Conservation (phyloP, 2,888 invertebrate species). For the Anoplius nigerrimus region DNA sequence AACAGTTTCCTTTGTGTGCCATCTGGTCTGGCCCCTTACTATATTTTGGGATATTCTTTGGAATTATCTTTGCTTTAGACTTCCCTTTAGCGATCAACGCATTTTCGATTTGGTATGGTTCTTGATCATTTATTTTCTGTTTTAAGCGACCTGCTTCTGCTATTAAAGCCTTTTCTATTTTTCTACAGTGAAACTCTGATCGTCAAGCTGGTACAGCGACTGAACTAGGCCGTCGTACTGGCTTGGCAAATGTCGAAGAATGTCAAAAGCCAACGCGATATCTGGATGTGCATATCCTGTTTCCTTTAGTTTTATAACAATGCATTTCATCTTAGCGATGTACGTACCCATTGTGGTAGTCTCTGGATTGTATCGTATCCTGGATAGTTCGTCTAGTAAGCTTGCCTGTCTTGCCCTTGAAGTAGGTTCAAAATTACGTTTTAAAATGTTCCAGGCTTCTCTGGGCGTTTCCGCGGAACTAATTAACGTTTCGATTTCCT, state of each 20-base stretch:
- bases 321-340: background rate
- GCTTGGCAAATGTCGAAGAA: background rate
- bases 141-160: background rate
- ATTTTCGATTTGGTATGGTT: background rate
- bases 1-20: slow-evolving; percentile 5
- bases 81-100: background rate
- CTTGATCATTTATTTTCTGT: background rate
- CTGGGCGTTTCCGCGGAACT: background rate
- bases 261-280: background rate
- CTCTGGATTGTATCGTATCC: slow-evolving; percentile 4
- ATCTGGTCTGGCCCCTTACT: slow-evolving; percentile 1
- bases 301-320: slow-evolving; percentile 5
- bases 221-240: background rate
- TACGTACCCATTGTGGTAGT: background rate
- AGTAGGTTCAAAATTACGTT: background rate
- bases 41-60: background rate
- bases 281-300: background rate
- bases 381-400: background rate
- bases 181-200: background rate
- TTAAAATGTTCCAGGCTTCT: background rate
- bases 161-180: background rate
- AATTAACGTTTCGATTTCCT: background rate
- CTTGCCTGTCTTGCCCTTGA: slow-evolving; percentile 2
- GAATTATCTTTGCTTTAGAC: background rate
- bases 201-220: background rate